Evolutionary conservation across 2,888 invertebrate genomes (phyloP), one percentile per base, ranked within the genome.

Genomic region (Andricus quercusramuli): DNA sequence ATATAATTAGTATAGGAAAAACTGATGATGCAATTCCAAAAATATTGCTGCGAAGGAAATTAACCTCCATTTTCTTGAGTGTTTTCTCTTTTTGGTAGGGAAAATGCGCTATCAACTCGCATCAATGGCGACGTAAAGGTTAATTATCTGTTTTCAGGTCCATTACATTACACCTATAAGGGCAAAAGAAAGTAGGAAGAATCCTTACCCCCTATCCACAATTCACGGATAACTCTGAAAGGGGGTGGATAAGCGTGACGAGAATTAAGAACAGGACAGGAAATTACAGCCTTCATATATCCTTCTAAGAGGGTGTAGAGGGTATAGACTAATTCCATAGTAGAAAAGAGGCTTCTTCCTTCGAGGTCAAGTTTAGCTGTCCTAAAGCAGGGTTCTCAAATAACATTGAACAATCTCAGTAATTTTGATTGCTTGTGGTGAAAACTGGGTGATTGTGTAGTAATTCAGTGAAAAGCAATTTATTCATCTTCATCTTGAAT

Each of bases 121-220:
- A 62, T 62, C 62, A 62, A 15, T 62, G 15, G 62, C 22, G 22
- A 59, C 22, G 22, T 59, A 22, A 25, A 62, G 62, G 87, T 88
- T 89, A 90, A 91, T 91, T 90, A 90, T 90, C 89, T 89, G 89
- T 90, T 90, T 88, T 90, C 89, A 87, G 86, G 90, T 87, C 89
- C 90, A n/a, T n/a, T n/a, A n/a, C 90, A 90, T 90, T 90, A 90
- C 86, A 87, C 83, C 84, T 82, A 47, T 0, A 86, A 85, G 87
- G 85, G 83, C 76, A 5, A 25, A 62, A 62, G 62, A 25, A n/a
- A 56, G 62, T 22, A 25, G 25, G 59, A 25, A 25, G 5, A 62
- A 62, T 62, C 25, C 15, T n/a, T 20, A n/a, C 56, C 56, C 51
- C 2, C 51, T 56, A 56, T n/a, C 9, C 56, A 56, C 9, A n/a